These are phyloP conservation scores for Australoheros facetus DNA, from an alignment of 2,797 vertebrate genomes.

Conservation along the genomic window DNA sequence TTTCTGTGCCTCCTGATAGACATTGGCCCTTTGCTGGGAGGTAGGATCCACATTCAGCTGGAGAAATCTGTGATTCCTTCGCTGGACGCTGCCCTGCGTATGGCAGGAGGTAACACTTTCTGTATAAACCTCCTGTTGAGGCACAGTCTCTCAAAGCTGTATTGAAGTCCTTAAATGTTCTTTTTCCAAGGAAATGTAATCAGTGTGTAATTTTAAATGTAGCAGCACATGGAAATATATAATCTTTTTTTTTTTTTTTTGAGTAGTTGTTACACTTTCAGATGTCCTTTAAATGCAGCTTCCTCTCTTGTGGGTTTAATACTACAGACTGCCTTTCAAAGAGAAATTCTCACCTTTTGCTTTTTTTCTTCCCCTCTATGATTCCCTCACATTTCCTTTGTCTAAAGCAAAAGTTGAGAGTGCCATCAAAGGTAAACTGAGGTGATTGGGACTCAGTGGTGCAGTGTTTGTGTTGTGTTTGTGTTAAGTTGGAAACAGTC, in stretches of 20 bases:
- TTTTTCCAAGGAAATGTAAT: neutral
- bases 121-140: neutral
- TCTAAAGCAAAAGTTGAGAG: slow-evolving; percentile 88
- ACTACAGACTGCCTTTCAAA: neutral
- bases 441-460: slow-evolving; percentile 47
- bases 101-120: slow-evolving; percentile 86
- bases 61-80: slow-evolving; percentile 87
- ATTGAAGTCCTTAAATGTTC: neutral
- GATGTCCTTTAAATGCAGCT: neutral
- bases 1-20: slow-evolving; percentile 73
- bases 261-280: too few relatives aligned
- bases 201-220: rapidly evolving
- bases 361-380: slow-evolving; percentile 15
- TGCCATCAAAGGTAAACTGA: slow-evolving; percentile 87
- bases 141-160: neutral
- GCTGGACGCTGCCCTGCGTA: slow-evolving; percentile 85
- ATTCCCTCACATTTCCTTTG: slow-evolving; percentile 68
- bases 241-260: too few relatives aligned
- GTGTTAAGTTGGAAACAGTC: slow-evolving; percentile 22
- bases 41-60: slow-evolving; percentile 84
- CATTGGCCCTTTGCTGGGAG: slow-evolving; percentile 87
- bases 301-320: neutral
- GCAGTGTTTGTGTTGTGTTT: slow-evolving; percentile 52
- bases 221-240: too few relatives aligned
- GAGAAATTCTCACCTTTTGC: slow-evolving; percentile 14